phyloP scores from a whole-genome alignment of 2,888 invertebrate genomes.

The Tryphoninae sp. region DNA sequence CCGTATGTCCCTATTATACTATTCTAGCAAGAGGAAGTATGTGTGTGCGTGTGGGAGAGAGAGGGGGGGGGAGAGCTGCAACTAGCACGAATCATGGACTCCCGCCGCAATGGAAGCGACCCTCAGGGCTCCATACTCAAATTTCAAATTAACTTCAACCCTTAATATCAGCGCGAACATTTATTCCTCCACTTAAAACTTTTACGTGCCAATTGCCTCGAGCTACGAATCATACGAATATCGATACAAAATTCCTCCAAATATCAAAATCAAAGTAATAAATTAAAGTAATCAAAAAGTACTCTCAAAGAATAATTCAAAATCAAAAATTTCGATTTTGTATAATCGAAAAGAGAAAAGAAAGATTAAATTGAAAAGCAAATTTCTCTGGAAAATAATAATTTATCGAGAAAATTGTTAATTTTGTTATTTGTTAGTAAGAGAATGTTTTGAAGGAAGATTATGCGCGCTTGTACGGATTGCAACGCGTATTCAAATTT shows the following conservation, averaged over 20 bases:
- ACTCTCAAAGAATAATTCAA: too few species aligned
- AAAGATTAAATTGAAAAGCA: too few species aligned
- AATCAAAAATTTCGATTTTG: too few species aligned
- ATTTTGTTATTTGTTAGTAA: too few species aligned
- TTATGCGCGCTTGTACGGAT: background rate
- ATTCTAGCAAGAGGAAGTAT: background rate
- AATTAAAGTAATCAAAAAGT: too few species aligned
- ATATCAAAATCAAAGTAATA: constrained; percentile 3
- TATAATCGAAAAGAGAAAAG: too few species aligned
- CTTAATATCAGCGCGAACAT: background rate
- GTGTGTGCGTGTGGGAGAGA: background rate
- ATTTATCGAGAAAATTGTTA: too few species aligned
- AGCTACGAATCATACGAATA: background rate
- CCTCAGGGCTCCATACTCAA: background rate
- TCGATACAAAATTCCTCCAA: background rate
- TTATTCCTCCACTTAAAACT: background rate
- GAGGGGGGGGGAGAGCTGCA: background rate
- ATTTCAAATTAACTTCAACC: constrained; percentile 3
- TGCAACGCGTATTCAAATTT: constrained; percentile 27
- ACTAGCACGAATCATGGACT: background rate
- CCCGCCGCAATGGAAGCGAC: background rate
- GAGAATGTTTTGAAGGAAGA: background rate
- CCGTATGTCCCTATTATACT: constrained; percentile 33
- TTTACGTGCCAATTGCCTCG: background rate
- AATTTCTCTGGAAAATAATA: too few species aligned